phyloP scores from a whole-genome alignment of 2,888 invertebrate genomes.

The Apeira syringaria region DNA sequence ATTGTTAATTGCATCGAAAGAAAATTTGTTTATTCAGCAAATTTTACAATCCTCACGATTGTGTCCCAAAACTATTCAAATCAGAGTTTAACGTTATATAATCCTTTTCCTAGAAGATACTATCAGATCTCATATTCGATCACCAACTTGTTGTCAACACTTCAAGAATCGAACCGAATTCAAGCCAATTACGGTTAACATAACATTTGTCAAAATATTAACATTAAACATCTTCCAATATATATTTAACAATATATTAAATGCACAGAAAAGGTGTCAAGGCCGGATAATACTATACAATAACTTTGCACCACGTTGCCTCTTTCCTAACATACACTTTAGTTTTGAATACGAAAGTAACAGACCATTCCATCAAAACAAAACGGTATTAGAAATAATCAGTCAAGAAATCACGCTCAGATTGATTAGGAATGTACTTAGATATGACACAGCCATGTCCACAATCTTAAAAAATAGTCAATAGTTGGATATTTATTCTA shows the following conservation, averaged over 20 bases:
- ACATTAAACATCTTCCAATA: slow-evolving; percentile 75
- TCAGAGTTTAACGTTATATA: slow-evolving; percentile 33
- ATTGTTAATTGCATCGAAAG: no score
- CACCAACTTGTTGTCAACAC: slow-evolving; percentile 21
- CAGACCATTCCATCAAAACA: slow-evolving; percentile 49
- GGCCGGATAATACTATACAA: slow-evolving; percentile 53
- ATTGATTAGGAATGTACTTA: slow-evolving; percentile 69
- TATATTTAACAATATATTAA: slow-evolving; percentile 78
- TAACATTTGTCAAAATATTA: slow-evolving; percentile 69
- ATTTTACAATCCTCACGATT: slow-evolving; percentile 4
- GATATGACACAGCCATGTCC: slow-evolving; percentile 68
- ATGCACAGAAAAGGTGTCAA: slow-evolving; percentile 68
- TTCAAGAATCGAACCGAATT: slow-evolving; percentile 40
- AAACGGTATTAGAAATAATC: slow-evolving; percentile 58
- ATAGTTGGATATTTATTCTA: neutral
- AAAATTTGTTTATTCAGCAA: no score
- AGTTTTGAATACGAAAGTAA: no score
- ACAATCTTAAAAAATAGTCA: neutral
- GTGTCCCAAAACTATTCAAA: slow-evolving; percentile 27
- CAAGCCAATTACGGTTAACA: slow-evolving; percentile 44
- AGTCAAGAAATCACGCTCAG: slow-evolving; percentile 66
- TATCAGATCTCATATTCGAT: slow-evolving; percentile 30
- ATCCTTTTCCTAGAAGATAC: no score
- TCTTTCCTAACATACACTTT: slow-evolving; percentile 17
- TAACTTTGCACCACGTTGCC: slow-evolving; percentile 45